These are phyloP conservation scores for Ceratotherium simum DNA, from an alignment of 2,113 vertebrate genomes.

Conservation along the genomic window DNA sequence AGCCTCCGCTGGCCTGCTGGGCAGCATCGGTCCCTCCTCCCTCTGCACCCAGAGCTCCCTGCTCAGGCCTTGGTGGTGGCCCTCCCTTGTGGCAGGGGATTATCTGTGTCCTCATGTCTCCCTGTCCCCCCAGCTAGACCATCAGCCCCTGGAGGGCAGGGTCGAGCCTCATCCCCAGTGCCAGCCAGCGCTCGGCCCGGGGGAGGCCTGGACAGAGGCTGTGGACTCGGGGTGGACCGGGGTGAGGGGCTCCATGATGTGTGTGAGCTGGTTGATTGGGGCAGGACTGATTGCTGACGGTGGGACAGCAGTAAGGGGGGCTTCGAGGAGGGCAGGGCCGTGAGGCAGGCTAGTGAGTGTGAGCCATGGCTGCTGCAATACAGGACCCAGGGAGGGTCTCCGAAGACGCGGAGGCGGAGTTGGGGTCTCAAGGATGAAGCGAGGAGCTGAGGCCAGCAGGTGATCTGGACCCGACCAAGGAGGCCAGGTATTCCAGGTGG, in stretches of 20 bases:
- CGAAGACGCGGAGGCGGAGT: not conserved
- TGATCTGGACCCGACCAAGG: not conserved
- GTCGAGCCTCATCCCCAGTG: rapidly evolving
- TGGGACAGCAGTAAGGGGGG: not conserved
- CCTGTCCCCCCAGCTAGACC: rapidly evolving
- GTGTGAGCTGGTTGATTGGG: not conserved
- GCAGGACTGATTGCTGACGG: rapidly evolving
- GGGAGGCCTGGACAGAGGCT: not conserved
- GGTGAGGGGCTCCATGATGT: rapidly evolving
- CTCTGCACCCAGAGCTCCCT: not conserved
- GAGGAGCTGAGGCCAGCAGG: not conserved
- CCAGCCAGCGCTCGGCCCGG: rapidly evolving
- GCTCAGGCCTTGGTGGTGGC: not conserved
- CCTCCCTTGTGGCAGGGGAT: too few relatives aligned
- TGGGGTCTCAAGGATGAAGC: not conserved
- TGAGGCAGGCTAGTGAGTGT: too few relatives aligned
- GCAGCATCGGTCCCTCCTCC: not conserved
- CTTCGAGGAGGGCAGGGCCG: not conserved
- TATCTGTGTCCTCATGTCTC: not conserved
- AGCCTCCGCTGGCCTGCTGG: not conserved
- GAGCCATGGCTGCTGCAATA: rapidly evolving
- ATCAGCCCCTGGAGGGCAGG: not conserved
- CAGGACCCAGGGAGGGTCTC: not conserved
- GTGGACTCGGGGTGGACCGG: rapidly evolving
- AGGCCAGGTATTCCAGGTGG: not conserved